These are phyloP conservation scores for Alfaro cultratus DNA, from an alignment of 2,797 vertebrate species.

Conservation along the genomic window DNA sequence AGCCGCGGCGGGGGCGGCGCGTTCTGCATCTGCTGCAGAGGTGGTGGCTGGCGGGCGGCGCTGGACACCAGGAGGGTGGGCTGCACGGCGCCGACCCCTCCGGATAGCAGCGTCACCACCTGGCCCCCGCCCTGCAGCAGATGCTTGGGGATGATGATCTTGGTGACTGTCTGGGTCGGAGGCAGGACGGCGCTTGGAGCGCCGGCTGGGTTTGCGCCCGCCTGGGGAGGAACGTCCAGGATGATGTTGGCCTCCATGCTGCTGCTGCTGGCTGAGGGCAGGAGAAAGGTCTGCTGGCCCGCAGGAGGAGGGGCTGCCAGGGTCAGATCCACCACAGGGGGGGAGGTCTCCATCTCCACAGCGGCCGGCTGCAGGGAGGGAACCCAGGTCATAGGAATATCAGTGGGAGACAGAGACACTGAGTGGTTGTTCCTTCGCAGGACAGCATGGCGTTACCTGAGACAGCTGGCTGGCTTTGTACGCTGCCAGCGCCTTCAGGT, in stretches of 20 bases:
- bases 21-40: constrained; percentile 90
- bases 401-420: not conserved
- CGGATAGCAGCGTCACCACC: constrained; percentile 87
- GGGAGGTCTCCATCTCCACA: constrained; percentile 82
- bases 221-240: constrained; percentile 74
- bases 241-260: constrained; percentile 68
- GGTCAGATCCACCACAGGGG: constrained; percentile 47
- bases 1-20: constrained; percentile 77
- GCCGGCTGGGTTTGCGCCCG: constrained; percentile 67
- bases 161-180: constrained; percentile 80
- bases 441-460: constrained; percentile 64
- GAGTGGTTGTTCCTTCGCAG: not conserved
- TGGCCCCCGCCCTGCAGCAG: constrained; percentile 75
- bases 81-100: constrained; percentile 76
- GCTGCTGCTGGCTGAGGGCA: constrained; percentile 49
- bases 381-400: not conserved
- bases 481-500: constrained; percentile 89
- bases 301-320: constrained; percentile 23
- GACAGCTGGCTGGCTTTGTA: constrained; percentile 89
- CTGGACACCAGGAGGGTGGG: constrained; percentile 70
- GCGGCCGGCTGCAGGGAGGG: constrained; percentile 74
- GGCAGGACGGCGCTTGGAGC: constrained; percentile 33
- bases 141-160: constrained; percentile 89
- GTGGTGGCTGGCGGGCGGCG: constrained; percentile 84
- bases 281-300: constrained; percentile 45